phyloP scores from a whole-genome alignment of 2,888 invertebrate genomes.

The Saturnia pavonia region DNA sequence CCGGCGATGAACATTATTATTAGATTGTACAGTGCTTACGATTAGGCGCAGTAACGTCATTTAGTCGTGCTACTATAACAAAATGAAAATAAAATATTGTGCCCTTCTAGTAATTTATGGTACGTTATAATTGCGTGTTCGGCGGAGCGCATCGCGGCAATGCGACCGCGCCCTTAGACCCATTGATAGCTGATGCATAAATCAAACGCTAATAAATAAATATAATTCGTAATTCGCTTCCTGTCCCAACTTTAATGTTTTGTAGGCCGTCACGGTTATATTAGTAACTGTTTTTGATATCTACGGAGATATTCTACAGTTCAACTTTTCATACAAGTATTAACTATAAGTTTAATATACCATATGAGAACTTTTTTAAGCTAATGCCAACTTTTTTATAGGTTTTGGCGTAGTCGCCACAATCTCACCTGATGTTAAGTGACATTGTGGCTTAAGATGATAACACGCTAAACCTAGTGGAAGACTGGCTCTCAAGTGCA shows the following conservation, averaged over 20 bases:
- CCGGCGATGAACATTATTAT: too few species aligned
- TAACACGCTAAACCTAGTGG: too few species aligned
- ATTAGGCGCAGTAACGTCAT: too few species aligned
- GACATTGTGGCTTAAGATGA: too few species aligned
- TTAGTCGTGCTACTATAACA: too few species aligned
- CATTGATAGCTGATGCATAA: constrained; percentile 72
- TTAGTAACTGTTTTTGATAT: constrained; percentile 29
- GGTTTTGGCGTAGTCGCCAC: too few species aligned
- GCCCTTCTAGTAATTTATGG: constrained; percentile 30
- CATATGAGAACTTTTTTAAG: too few species aligned
- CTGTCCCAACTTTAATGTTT: constrained; percentile 39
- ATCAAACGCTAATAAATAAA: constrained; percentile 77
- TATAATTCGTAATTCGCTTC: constrained; percentile 66
- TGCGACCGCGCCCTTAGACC: constrained; percentile 69
- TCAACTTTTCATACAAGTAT: background rate
- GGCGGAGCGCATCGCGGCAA: constrained; percentile 60
- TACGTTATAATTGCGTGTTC: constrained; percentile 25
- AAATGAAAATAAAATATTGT: background rate
- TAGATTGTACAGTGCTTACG: too few species aligned
- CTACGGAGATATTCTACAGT: constrained; percentile 12
- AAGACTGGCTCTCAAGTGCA: too few species aligned
- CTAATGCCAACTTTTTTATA: too few species aligned
- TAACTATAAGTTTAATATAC: too few species aligned
- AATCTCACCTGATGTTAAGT: too few species aligned
- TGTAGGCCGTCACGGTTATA: constrained; percentile 39